A percentile compares a stretch with the other conserved stretches of the same genome.
phyloP scores from a whole-genome alignment of 2,797 vertebrate species.

The Pseudomugil tenellus region DNA sequence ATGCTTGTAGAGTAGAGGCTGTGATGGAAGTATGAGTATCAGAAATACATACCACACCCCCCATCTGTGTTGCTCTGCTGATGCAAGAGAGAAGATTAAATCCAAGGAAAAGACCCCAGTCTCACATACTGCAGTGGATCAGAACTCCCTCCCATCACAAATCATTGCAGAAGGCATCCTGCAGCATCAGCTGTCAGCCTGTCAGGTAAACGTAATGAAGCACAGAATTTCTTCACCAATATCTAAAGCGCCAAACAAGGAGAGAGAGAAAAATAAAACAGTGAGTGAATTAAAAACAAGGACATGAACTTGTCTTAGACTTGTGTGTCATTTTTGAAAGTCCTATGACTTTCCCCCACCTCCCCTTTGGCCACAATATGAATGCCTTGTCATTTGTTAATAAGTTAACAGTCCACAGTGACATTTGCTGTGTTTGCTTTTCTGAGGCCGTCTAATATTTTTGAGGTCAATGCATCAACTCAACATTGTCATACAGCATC shows the following conservation, averaged over 20 bases:
- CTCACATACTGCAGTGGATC: not conserved
- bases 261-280: not conserved
- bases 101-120: not conserved
- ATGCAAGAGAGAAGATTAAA: not conserved
- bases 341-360: not conserved
- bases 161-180: not conserved
- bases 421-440: not conserved
- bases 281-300: not conserved
- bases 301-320: not conserved
- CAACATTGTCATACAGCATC: not conserved
- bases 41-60: not conserved
- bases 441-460: not conserved
- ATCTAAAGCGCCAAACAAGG: not conserved
- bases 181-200: not conserved
- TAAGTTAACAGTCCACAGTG: not conserved
- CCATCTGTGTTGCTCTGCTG: not conserved
- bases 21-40: not conserved
- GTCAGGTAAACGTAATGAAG: not conserved
- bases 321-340: not conserved
- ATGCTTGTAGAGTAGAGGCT: slow-evolving; percentile 5
- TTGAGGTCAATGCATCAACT: not conserved
- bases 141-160: not conserved
- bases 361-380: not conserved
- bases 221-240: not conserved
- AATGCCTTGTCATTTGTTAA: not conserved